phyloP scores from a whole-genome alignment of 2,888 invertebrate genomes.

The Drosophila nr. medialis region DNA sequence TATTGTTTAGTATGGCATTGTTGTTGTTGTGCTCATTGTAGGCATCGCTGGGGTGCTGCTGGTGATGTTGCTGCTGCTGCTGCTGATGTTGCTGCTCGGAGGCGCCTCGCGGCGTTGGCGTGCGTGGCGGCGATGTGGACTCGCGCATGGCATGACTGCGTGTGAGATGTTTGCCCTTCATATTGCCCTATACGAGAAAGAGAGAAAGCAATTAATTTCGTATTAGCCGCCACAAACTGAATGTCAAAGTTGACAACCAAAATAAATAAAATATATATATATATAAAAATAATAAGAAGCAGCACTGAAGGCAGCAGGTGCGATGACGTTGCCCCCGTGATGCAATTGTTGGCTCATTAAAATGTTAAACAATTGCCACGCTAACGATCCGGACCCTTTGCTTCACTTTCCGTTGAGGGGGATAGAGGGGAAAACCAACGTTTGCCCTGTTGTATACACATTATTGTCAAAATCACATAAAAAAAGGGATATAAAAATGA shows the following conservation, averaged over 20 bases:
- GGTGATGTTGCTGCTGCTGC: slow-evolving; percentile 50
- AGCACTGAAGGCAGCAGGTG: slow-evolving; percentile 1
- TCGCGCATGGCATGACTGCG: slow-evolving; percentile 96
- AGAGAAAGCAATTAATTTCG: slow-evolving; percentile 71
- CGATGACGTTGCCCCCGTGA: slow-evolving; percentile 59
- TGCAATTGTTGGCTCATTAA: slow-evolving; percentile 77
- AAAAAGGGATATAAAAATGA: not conserved
- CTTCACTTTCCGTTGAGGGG: not conserved
- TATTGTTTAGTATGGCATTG: slow-evolving; percentile 44
- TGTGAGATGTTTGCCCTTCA: slow-evolving; percentile 93
- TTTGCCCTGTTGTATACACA: not conserved
- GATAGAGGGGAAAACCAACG: not conserved
- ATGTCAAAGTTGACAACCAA: slow-evolving; percentile 72
- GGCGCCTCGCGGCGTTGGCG: slow-evolving; percentile 85
- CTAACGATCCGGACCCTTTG: slow-evolving; percentile 53
- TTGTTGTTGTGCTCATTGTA: slow-evolving; percentile 67
- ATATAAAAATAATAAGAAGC: not conserved
- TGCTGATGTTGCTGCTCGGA: slow-evolving; percentile 62
- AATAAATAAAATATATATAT: not conserved
- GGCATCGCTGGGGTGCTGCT: slow-evolving; percentile 68
- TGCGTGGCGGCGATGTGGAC: slow-evolving; percentile 89
- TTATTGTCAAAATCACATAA: not conserved
- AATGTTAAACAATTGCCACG: slow-evolving; percentile 60
- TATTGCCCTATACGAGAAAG: slow-evolving; percentile 85
- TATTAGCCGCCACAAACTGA: slow-evolving; percentile 64